A percentile compares a stretch with the other conserved stretches of the same genome.
phyloP scores from a whole-genome alignment of 2,888 invertebrate species.

The Rhagophthalmus giganteus region DNA sequence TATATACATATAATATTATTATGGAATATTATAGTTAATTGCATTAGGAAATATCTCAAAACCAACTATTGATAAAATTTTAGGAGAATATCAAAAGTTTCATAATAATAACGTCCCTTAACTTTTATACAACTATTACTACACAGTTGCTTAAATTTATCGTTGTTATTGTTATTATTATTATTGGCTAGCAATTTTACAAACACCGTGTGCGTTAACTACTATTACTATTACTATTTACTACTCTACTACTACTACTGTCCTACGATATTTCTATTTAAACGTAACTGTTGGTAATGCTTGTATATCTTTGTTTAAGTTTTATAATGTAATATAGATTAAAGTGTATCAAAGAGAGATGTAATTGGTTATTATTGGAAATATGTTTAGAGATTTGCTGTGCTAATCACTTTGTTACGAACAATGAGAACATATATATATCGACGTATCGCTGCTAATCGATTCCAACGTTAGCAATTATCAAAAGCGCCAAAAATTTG shows the following conservation, averaged over 20 bases:
- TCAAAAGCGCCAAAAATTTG: not conserved
- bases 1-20: constrained; percentile 54
- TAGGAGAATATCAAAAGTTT: constrained; percentile 48
- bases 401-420: constrained; percentile 44
- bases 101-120: constrained; percentile 55
- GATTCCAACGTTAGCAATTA: too few species aligned
- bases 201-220: constrained; percentile 2
- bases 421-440: constrained; percentile 6
- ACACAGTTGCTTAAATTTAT: constrained; percentile 30
- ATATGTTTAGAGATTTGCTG: constrained; percentile 48
- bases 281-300: constrained; percentile 35
- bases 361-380: constrained; percentile 36
- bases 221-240: too few species aligned
- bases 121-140: constrained; percentile 52
- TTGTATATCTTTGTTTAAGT: constrained; percentile 22
- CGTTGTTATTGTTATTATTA: too few species aligned
- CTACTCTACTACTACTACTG: not conserved
- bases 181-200: constrained; percentile 8
- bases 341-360: constrained; percentile 9
- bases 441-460: constrained; percentile 13
- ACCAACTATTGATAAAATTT: constrained; percentile 48
- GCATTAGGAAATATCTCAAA: constrained; percentile 34
- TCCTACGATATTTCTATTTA: constrained; percentile 5
- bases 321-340: constrained; percentile 11
- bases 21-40: constrained; percentile 41